phyloP scores from a whole-genome alignment of 2,888 invertebrate species.

The Agapetus fuscipes region DNA sequence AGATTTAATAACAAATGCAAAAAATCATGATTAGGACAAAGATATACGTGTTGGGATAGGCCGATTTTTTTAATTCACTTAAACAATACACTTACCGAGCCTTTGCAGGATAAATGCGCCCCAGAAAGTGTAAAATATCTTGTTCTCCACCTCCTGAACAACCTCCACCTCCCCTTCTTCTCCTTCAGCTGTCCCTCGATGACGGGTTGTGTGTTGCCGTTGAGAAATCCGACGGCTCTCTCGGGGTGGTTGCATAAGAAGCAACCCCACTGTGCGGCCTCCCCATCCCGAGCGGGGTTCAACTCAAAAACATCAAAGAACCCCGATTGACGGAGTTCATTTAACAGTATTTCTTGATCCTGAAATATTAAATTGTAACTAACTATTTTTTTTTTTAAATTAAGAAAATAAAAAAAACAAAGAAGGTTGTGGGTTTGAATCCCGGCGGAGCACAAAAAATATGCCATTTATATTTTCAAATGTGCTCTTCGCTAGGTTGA shows the following conservation, averaged over 20 bases:
- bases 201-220: constrained; percentile 72
- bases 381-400: too few species aligned
- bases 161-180: constrained; percentile 85
- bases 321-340: constrained; percentile 76
- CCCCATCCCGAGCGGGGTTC: constrained; percentile 42
- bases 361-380: constrained; percentile 28
- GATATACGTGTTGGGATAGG: not conserved
- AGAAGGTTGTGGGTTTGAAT: too few species aligned
- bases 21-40: too few species aligned
- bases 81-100: constrained; percentile 51
- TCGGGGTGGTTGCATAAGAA: constrained; percentile 92
- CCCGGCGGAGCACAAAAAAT: too few species aligned
- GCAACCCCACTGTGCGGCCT: constrained; percentile 72
- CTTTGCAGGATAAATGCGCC: constrained; percentile 80
- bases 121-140: constrained; percentile 91
- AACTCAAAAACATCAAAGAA: constrained; percentile 93
- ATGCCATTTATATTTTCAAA: too few species aligned
- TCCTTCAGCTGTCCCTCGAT: constrained; percentile 87
- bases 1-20: too few species aligned
- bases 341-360: constrained; percentile 79
- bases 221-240: constrained; percentile 73
- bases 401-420: not conserved
- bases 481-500: too few species aligned
- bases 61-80: not conserved
- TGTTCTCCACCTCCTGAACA: constrained; percentile 87